phyloP scores from a whole-genome alignment of 1,140 invertebrate species.

The Neodiprion virginianus region DNA sequence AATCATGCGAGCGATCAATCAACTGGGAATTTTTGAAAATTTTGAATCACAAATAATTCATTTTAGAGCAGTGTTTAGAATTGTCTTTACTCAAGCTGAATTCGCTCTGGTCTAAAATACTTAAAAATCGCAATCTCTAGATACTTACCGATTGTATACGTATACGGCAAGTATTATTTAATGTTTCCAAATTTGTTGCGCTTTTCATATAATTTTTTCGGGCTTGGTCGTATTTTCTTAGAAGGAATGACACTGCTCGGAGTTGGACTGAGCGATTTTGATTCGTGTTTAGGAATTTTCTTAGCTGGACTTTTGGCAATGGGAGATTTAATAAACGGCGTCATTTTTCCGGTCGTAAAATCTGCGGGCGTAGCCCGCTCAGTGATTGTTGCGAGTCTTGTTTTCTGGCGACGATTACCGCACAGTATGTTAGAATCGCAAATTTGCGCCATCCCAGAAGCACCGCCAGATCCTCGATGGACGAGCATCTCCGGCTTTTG shows the following conservation, averaged over 20 bases:
- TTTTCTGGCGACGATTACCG: slow-evolving; percentile 21
- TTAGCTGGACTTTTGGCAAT: slow-evolving; percentile 34
- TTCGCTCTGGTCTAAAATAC: too few species aligned
- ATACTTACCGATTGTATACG: too few species aligned
- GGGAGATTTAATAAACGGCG: slow-evolving; percentile 24
- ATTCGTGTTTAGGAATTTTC: slow-evolving; percentile 36
- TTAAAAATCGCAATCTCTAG: too few species aligned
- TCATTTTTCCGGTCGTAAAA: slow-evolving; percentile 11
- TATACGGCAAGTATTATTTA: neutral
- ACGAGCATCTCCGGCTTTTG: slow-evolving; percentile 6
- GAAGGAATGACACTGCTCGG: neutral
- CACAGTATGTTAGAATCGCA: slow-evolving; percentile 10
- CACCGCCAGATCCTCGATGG: neutral
- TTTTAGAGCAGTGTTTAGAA: too few species aligned
- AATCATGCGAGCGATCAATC: too few species aligned
- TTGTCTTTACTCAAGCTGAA: too few species aligned
- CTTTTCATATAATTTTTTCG: neutral
- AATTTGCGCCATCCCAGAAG: slow-evolving; percentile 19
- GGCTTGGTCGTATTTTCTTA: neutral
- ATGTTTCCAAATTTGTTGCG: neutral
- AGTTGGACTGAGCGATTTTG: neutral
- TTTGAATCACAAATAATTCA: too few species aligned
- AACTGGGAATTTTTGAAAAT: too few species aligned
- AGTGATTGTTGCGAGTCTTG: slow-evolving; percentile 28
- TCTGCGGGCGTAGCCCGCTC: slow-evolving; percentile 18